Evolutionary conservation across 1,140 invertebrate genomes (phyloP).

Genomic region (Scaptomyza graminum): DNA sequence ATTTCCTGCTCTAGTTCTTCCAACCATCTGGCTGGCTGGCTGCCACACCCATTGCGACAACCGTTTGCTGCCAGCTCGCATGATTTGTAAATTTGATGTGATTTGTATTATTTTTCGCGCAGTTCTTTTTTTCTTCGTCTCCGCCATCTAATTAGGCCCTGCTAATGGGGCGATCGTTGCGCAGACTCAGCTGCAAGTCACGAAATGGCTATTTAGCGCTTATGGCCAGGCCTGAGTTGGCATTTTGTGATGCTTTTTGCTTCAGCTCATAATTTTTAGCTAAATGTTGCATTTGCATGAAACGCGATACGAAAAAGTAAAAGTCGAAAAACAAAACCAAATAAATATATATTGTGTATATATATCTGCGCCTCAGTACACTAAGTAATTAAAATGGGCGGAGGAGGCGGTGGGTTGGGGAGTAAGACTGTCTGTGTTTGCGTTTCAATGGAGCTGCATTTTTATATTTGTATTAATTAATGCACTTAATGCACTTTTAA

Average conservation of each 20-base stretch:
- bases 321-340: conserved; percentile 9
- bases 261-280: conserved; percentile 44
- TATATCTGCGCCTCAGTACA: too few relatives aligned
- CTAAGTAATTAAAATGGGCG: conserved; percentile 31
- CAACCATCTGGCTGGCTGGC: conserved; percentile 33
- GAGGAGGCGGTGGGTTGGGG: too few relatives aligned
- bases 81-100: conserved; percentile 73
- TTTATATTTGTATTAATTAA: conserved; percentile 62
- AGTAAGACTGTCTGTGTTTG: conserved; percentile 15
- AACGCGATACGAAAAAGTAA: conserved; percentile 53
- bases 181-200: conserved; percentile 77
- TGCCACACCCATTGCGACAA: conserved; percentile 23
- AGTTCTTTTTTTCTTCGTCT: not conserved
- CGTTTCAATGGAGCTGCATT: conserved; percentile 23
- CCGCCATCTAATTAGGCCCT: conserved; percentile 64
- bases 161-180: conserved; percentile 68
- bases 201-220: conserved; percentile 73
- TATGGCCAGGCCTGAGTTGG: conserved; percentile 60
- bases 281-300: conserved; percentile 75
- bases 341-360: conserved; percentile 19
- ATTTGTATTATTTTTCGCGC: conserved; percentile 62
- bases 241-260: conserved; percentile 48
- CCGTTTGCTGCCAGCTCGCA: conserved; percentile 28
- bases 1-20: conserved; percentile 61
- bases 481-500: conserved; percentile 76